Percentiles rank a stretch among this genome's conserved stretches.
Conservation (phyloP, 2,113 vertebrate species). For the Erythrolamprus reginae region DNA sequence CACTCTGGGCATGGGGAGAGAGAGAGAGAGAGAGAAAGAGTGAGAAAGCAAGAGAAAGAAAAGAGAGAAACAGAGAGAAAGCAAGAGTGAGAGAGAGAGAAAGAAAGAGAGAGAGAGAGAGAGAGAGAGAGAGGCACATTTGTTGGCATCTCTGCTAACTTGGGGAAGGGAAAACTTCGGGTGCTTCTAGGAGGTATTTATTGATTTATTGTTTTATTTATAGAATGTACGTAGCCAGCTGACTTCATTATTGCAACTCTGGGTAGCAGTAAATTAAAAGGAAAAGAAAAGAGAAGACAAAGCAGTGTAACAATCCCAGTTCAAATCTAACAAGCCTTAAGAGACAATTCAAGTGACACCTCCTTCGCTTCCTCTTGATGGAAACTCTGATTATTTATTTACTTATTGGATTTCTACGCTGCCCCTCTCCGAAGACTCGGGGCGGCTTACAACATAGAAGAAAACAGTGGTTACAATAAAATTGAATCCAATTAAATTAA, state of each 20-base stretch:
- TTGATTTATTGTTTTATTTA: neutral
- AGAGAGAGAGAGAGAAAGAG: too few species aligned
- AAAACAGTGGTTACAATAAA: too few species aligned
- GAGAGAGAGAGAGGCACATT: neutral
- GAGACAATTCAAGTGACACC: neutral
- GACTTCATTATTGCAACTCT: neutral
- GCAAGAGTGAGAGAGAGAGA: too few species aligned
- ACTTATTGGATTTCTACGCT: too few species aligned
- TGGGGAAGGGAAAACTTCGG: neutral
- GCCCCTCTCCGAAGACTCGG: too few species aligned
- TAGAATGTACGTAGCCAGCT: neutral
- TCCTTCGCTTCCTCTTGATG: rapidly evolving
- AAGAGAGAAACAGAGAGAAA: too few species aligned
- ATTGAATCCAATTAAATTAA: too few species aligned
- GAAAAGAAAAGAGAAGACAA: neutral
- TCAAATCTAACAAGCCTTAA: neutral
- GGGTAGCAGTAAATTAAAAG: neutral
- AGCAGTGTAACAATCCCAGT: neutral
- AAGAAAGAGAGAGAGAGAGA: too few species aligned
- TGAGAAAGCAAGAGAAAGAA: too few species aligned
- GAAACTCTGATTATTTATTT: neutral
- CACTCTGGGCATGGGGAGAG: neutral
- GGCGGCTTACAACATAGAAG: too few species aligned
- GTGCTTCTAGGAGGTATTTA: neutral
- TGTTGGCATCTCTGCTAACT: neutral